These are phyloP conservation scores for Protonemura montana DNA, from an alignment of 2,888 invertebrate genomes.

Conservation along the genomic window DNA sequence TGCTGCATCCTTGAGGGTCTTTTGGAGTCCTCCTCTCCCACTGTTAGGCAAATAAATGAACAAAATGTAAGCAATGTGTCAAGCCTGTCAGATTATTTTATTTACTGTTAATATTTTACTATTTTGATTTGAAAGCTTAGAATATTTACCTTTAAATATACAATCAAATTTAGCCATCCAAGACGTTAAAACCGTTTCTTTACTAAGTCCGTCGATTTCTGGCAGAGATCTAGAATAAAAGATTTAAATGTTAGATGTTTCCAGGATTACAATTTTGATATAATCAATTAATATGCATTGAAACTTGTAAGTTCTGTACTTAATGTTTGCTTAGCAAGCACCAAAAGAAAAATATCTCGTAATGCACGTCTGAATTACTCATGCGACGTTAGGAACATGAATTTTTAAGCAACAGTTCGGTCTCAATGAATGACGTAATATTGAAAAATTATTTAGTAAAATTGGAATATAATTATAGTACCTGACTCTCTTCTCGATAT, in stretches of 20 bases:
- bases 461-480: constrained; percentile 53
- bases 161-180: constrained; percentile 99
- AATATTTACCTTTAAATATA: constrained; percentile 94
- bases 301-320: too few relatives aligned
- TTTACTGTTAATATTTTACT: constrained; percentile 52
- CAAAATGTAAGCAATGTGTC: not conserved
- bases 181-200: constrained; percentile 97
- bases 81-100: not conserved
- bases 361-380: too few relatives aligned
- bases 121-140: too few relatives aligned
- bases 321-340: too few relatives aligned
- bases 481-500: constrained; percentile 98
- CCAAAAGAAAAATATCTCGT: too few relatives aligned
- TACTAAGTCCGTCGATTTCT: constrained; percentile 98
- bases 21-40: constrained; percentile 81
- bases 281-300: too few relatives aligned
- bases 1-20: constrained; percentile 87
- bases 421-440: too few relatives aligned
- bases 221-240: constrained; percentile 81
- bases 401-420: too few relatives aligned
- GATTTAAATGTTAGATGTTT: not conserved
- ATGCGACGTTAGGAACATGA: too few relatives aligned
- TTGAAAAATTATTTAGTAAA: not conserved
- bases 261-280: too few relatives aligned
- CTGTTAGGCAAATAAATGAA: not conserved